Base-by-base conservation (phyloP, 2,113 vertebrate genomes). In the Oceanodroma tethys region DNA sequence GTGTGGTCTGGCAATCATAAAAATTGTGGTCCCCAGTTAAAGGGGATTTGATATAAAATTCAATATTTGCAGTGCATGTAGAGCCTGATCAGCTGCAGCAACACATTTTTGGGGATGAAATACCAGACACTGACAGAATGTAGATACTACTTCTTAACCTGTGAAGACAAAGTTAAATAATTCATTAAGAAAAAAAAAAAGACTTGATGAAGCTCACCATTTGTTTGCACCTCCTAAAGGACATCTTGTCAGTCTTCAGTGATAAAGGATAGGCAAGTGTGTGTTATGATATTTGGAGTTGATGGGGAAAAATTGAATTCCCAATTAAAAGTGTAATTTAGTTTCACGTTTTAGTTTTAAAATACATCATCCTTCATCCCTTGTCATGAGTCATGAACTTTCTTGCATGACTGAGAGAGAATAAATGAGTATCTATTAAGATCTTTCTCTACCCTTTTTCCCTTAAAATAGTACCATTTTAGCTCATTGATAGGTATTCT, bases 281-380 rank as follows among this genome's bases (percentile, higher is more conserved):
- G 55, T 75, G 21, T 73, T 68, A 62, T 83, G 68, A 20, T 93
- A 30, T 38, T 95, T 84, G 19, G 38, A 89, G 55, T 16, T 72
- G 81, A 91, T 91, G 48, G 45, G 66, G 25, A 83, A 93, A 90
- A 89, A 89, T 16, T 70, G 62, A 91, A 81, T 92, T 94, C 89
- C 93, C 93, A 68, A 81, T 97, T 98, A 88, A 95, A 98, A 89
- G 59, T 94, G 89, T 73, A 94, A 94, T 95, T 98, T 85, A 85
- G 58, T 95, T 97, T 96, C 79, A 82, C 1, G 1, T 95, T 90
- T 95, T 71, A 89, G 55, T 97, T 97, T 96, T 88, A 72, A 95
- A 96, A 93, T 81, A 42, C 93, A 78, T 95, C 90, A 63, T 96
- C 72, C 78, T 96, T 96, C 81, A 92, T 47, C 62, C 45, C 71